Base-by-base conservation (phyloP, 2,888 invertebrate genomes). In the Morpho deidamia region DNA sequence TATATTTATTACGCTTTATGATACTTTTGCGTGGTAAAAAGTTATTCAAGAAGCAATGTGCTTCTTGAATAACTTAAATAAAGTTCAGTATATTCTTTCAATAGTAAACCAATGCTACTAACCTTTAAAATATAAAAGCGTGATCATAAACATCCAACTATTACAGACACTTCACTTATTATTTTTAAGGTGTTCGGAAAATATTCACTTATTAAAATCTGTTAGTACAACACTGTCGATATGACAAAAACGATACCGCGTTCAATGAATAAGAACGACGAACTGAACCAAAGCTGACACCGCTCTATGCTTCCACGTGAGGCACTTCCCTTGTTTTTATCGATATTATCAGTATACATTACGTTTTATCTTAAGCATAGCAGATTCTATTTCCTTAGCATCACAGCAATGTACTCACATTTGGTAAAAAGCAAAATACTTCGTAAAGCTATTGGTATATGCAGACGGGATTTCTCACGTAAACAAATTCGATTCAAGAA, bases 401-500 rank as follows among this genome's bases (percentile, higher is more conserved):
- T 37, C 37, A 10, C 56, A 40, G 60, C 56, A 54, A 55, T 57
- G 62, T 39, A 62, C 49, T 8, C 11, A 11, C 37, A 23, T 2
- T 7, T 7, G 9, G n/a, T 11, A 12, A 44, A 41, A 41, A 40
- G 14, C 7, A 33, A 32, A 7, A 10, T 23, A 23, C 2, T 23
- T 23, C 11, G 1, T 7, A 47, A 32, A 12, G n/a, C 8, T 38
- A 33, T 33, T 7, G 40, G 40, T 76, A 76, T 70, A 72, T 78
- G 74, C 74, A 71, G 72, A 69, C 68, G 72, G 76, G 74, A 79
- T 81, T 80, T 79, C 76, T 81, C 76, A 78, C 76, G 76, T 81
- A 81, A 83, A 79, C 78, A 76, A 80, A 83, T 81, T 83, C 72
- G 77, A 83, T 83, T 75, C 69, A 72, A 72, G 74, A 81, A 77